These are phyloP conservation scores for Fregata magnificens DNA, from an alignment of 2,113 vertebrate genomes.

Conservation along the genomic window DNA sequence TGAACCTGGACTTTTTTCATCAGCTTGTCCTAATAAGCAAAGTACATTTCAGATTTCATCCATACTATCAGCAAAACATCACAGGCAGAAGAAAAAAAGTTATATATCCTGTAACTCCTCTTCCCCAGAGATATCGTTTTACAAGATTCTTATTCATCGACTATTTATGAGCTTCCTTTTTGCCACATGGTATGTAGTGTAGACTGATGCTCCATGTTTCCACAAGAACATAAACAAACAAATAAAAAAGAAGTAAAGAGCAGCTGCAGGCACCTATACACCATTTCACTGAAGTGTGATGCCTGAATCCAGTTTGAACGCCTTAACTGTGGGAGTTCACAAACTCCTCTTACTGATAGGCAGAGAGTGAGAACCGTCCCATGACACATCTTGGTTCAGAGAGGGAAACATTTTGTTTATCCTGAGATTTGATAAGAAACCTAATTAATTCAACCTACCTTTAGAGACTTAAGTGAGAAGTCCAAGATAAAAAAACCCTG, in stretches of 20 bases:
- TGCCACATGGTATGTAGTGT: neutral
- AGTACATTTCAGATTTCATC: neutral
- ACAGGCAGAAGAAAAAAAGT: neutral
- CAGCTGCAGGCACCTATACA: neutral
- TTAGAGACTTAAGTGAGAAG: neutral
- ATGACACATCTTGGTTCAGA: neutral
- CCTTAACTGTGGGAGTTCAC: neutral
- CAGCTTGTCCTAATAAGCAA: neutral
- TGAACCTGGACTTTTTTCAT: neutral
- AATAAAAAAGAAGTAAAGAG: conserved; percentile 2
- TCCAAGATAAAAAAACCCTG: neutral
- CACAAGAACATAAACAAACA: neutral
- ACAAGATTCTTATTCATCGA: neutral
- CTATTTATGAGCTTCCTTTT: neutral
- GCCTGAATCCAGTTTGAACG: neutral
- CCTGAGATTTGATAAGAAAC: neutral
- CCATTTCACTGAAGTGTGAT: neutral
- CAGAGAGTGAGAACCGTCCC: neutral
- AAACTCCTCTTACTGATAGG: neutral
- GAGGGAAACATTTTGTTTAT: neutral
- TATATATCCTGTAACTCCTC: neutral
- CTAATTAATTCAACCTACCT: neutral
- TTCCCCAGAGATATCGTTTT: neutral
- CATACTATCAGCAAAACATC: neutral
- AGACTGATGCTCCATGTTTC: neutral